A percentile compares a stretch with the other conserved stretches of the same genome.
phyloP scores from a whole-genome alignment of 2,888 invertebrate species.

The Baronia brevicornis region DNA sequence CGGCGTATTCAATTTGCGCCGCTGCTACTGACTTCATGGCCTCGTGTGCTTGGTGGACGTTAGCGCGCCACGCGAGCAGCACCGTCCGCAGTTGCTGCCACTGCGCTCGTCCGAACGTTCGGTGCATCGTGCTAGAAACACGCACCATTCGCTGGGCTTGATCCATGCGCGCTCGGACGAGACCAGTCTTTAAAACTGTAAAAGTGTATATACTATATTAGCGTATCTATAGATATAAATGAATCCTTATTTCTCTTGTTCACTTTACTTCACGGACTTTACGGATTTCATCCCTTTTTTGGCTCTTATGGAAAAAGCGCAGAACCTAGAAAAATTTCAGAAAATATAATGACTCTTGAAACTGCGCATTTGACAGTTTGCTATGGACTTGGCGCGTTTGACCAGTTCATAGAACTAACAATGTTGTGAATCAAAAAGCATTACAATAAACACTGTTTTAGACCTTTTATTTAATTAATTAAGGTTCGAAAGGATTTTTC shows the following conservation, averaged over 20 bases:
- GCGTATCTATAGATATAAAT: too few relatives aligned
- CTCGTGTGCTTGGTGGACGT: conserved; percentile 86
- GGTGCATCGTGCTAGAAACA: conserved; percentile 95
- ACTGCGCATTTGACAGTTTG: too few relatives aligned
- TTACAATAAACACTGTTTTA: too few relatives aligned
- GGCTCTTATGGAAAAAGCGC: too few relatives aligned
- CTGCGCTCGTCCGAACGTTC: conserved; percentile 94
- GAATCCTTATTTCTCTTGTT: too few relatives aligned
- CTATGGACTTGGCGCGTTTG: too few relatives aligned
- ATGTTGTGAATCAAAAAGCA: too few relatives aligned
- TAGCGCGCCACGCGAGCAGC: conserved; percentile 89
- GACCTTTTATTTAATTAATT: too few relatives aligned
- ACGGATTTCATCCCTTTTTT: too few relatives aligned
- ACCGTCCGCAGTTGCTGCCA: conserved; percentile 93
- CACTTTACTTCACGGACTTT: too few relatives aligned
- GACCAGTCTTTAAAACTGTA: conserved; percentile 89
- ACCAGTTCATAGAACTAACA: too few relatives aligned
- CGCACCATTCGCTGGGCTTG: conserved; percentile 89
- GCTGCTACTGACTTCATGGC: conserved; percentile 86
- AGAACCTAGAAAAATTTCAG: not conserved
- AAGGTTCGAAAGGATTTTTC: too few relatives aligned
- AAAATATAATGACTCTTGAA: not conserved
- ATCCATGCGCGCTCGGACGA: conserved; percentile 95
- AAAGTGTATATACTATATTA: conserved; percentile 8
- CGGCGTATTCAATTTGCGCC: conserved; percentile 79